These are phyloP conservation scores for Vespertilio murinus DNA, from an alignment of 2,797 vertebrate species.

Conservation along the genomic window DNA sequence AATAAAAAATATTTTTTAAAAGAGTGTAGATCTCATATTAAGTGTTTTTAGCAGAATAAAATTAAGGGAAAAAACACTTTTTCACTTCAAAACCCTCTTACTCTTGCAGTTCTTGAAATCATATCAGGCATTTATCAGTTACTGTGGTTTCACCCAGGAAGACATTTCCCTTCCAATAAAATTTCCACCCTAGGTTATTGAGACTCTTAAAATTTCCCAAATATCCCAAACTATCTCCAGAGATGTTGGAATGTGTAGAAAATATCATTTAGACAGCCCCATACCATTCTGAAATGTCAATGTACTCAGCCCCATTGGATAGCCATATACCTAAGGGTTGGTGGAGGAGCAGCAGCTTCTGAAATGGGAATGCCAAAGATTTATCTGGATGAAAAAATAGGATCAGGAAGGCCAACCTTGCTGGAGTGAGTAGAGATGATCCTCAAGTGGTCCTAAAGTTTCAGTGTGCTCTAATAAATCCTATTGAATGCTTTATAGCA, in stretches of 20 bases:
- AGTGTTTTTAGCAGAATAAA: neutral
- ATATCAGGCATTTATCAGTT: neutral
- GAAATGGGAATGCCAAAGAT: neutral
- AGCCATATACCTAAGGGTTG: neutral
- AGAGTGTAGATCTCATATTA: neutral
- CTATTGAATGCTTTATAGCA: neutral
- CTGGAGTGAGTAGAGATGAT: neutral
- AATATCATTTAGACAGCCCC: neutral
- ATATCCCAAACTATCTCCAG: neutral
- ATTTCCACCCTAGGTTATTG: neutral
- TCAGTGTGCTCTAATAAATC: neutral
- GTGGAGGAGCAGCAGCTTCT: neutral
- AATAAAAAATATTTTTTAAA: too few species aligned
- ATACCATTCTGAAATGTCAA: neutral
- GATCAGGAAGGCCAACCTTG: neutral
- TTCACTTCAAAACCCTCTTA: neutral
- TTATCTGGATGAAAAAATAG: neutral
- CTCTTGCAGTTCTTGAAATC: neutral
- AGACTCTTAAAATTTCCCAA: neutral
- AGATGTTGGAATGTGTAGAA: neutral
- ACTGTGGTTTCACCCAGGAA: neutral
- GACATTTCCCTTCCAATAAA: neutral
- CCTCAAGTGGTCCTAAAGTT: neutral
- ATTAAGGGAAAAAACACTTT: neutral
- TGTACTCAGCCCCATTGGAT: neutral